Evolutionary conservation across 2,888 invertebrate genomes (phyloP), one percentile per base, ranked within the genome.

Genomic region (Eurois occulta): DNA sequence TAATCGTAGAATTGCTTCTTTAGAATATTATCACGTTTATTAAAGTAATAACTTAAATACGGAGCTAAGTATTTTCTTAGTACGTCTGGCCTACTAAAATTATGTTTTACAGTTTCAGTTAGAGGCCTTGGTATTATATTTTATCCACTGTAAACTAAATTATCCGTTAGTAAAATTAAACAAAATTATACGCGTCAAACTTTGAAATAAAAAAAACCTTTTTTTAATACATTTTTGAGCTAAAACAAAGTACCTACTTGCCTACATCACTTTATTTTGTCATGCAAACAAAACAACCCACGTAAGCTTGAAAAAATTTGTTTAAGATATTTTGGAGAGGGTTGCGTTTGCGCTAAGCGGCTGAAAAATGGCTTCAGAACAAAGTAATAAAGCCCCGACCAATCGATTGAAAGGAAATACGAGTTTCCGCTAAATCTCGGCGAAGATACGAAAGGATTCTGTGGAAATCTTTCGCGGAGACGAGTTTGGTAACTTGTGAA

Each of bases 301-400:
- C 84, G 86, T 91, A 89, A 91, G 90, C 89, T 88, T 88, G 86
- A 78, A 79, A 67, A 79, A 79, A 79, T 91, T 91, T 90, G 89
- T 88, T 86, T 91, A 88, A 91, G 88, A 90, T 87, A 89, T 91
- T 91, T 89, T 81, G 60, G 85, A 89, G 89, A 87, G 91, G 87
- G 91, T 90, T 90, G 88, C 77, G 81, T 78, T 86, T 80, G 77
- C 85, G 86, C 86, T 89, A 89, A 91, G 86, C 86, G 87, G 81
- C 87, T 90, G 89, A 90, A 90, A 91, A 90, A 91, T 91, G 87
- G 89, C 84, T 85, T 86, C 77, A 76, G 85, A 86, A 87, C 88
- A 86, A 88, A 88, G 89, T 90, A 90, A 91, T 90, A 91, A 91
- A 90, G 89, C 88, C 85, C 80, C 75, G 71, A 82, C 81, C 85